Percentiles rank a stretch among this genome's conserved stretches.
phyloP scores from a whole-genome alignment of 2,888 invertebrate genomes.

The Euproctis similis region DNA sequence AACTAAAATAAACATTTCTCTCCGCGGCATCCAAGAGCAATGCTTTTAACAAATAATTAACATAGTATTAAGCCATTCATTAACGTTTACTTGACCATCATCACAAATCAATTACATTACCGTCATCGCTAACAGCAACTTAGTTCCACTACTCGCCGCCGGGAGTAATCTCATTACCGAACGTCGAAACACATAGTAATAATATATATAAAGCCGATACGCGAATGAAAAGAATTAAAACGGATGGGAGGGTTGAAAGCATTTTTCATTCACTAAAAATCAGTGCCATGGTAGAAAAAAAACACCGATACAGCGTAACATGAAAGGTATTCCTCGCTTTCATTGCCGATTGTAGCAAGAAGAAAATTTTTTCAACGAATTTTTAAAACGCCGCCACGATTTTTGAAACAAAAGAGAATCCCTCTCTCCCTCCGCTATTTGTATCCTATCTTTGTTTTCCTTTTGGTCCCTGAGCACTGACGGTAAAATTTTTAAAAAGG shows the following conservation, averaged over 20 bases:
- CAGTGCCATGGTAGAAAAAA: conserved; percentile 23
- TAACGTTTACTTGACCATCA: no score
- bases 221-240: conserved; percentile 26
- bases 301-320: conserved; percentile 23
- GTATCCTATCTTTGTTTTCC: conserved; percentile 17
- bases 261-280: conserved; percentile 36
- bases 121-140: conserved; percentile 25
- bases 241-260: conserved; percentile 22
- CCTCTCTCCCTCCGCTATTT: conserved; percentile 12
- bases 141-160: conserved; percentile 26
- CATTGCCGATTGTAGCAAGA: conserved; percentile 20
- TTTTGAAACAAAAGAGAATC: conserved; percentile 25
- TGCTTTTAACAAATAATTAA: no score
- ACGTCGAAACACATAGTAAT: conserved; percentile 24
- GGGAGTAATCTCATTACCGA: conserved; percentile 31
- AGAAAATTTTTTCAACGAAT: conserved; percentile 17
- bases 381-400: conserved; percentile 21
- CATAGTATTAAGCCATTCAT: no score
- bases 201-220: conserved; percentile 17
- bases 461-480: conserved; percentile 14
- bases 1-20: no score
- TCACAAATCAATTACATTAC: no score
- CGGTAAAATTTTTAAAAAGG: conserved; percentile 2
- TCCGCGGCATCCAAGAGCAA: no score
- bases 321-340: conserved; percentile 24